These are phyloP conservation scores for Ascaphus truei DNA, from an alignment of 2,113 vertebrate species.

Conservation along the genomic window DNA sequence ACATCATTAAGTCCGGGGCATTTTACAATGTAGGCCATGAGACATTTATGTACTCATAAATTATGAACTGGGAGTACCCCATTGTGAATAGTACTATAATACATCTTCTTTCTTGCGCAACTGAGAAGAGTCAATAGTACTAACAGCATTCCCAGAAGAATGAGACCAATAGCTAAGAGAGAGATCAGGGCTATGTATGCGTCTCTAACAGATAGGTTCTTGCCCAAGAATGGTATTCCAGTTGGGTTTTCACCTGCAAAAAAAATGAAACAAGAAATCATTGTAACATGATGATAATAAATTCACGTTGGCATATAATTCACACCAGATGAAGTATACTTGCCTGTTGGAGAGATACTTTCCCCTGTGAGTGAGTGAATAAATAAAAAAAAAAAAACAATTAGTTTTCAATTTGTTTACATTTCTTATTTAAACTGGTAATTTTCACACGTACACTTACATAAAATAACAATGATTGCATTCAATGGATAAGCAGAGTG, in stretches of 20 bases:
- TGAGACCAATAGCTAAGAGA: conserved; percentile 50
- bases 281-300: neutral
- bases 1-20: neutral
- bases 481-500: too few species aligned
- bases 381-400: neutral
- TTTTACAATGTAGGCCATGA: neutral
- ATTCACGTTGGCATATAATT: neutral
- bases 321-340: neutral
- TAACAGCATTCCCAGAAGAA: conserved; percentile 44
- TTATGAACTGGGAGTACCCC: conserved; percentile 47
- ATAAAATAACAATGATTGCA: too few species aligned
- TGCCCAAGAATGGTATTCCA: conserved; percentile 49
- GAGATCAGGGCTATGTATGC: conserved; percentile 49
- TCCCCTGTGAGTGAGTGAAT: neutral
- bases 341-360: neutral
- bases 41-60: neutral
- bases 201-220: conserved; percentile 48
- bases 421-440: too few species aligned
- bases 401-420: neutral
- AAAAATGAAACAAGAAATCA: conserved; percentile 26
- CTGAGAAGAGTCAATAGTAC: conserved; percentile 38
- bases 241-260: conserved; percentile 41
- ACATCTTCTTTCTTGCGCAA: conserved; percentile 40
- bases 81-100: conserved; percentile 53
- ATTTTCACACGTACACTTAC: too few species aligned